phyloP scores from a whole-genome alignment of 2,797 vertebrate species.

The Leptodactylus fallax region DNA sequence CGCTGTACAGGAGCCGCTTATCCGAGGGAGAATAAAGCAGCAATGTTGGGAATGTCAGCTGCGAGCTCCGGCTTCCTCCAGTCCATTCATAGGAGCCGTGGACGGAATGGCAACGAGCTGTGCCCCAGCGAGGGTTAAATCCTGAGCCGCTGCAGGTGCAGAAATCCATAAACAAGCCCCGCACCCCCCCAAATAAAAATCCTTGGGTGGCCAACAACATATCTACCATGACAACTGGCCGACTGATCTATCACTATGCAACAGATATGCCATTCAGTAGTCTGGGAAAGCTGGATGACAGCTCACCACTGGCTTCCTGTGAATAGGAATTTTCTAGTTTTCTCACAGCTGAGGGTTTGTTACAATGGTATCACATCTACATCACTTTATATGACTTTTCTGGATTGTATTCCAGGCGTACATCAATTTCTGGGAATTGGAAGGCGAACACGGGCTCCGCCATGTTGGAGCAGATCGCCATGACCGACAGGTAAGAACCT shows the following conservation, averaged over 20 bases:
- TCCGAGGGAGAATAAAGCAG: conserved; percentile 10
- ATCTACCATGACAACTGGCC: too few relatives aligned
- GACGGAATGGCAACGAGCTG: conserved; percentile 1
- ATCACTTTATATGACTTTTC: background rate
- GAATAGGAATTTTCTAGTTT: background rate
- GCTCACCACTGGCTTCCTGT: background rate
- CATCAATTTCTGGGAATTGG: conserved; percentile 98
- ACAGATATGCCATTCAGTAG: background rate
- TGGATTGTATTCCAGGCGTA: conserved; percentile 82
- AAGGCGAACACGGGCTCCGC: conserved; percentile 97
- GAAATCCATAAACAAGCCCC: too few relatives aligned
- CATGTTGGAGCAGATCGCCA: conserved; percentile 97
- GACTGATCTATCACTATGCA: background rate
- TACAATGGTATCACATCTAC: background rate
- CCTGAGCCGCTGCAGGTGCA: background rate
- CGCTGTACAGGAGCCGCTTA: conserved; percentile 10
- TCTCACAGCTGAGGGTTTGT: conserved; percentile 1
- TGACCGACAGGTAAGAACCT: conserved; percentile 90
- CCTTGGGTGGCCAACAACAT: background rate
- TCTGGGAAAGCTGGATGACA: background rate
- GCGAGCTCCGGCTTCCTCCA: conserved; percentile 4
- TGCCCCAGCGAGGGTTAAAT: background rate
- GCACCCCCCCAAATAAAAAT: too few relatives aligned
- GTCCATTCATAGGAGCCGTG: background rate
- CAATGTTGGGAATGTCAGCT: conserved; percentile 38